Conservation (phyloP, 1,140 invertebrate genomes). For the Lasaia peninsularis region DNA sequence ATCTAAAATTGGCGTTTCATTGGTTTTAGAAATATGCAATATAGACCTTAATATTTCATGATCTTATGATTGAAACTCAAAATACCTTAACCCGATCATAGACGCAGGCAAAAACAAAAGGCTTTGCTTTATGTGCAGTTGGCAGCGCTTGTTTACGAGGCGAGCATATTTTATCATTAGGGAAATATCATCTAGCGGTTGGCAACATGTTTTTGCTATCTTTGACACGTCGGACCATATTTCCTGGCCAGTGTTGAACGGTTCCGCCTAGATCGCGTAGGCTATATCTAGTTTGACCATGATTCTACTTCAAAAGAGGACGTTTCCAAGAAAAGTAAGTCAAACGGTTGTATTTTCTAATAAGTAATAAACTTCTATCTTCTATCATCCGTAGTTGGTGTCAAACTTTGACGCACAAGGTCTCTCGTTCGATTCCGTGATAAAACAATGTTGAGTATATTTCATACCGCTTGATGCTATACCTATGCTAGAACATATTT, state of each 20-base stretch:
- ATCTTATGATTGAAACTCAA: background rate
- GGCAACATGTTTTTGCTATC: constrained; percentile 20
- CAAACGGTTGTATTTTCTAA: too few relatives aligned
- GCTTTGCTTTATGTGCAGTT: constrained; percentile 22
- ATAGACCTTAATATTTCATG: too few relatives aligned
- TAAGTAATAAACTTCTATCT: too few relatives aligned
- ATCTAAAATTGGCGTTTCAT: too few relatives aligned
- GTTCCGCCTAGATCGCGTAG: constrained; percentile 4
- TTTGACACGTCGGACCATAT: constrained; percentile 24
- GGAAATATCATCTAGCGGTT: constrained; percentile 22
- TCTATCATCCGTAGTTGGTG: too few relatives aligned
- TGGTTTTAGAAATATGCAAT: too few relatives aligned
- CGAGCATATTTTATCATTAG: constrained; percentile 26
- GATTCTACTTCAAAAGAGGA: background rate
- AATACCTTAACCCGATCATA: constrained; percentile 7
- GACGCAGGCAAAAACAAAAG: constrained; percentile 15
- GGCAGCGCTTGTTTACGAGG: constrained; percentile 23
- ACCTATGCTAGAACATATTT: too few relatives aligned
- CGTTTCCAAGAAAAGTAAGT: too few relatives aligned
- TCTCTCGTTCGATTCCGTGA: too few relatives aligned
- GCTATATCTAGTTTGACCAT: background rate
- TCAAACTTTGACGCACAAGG: too few relatives aligned
- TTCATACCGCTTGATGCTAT: too few relatives aligned
- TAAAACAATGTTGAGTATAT: too few relatives aligned
- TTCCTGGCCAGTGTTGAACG: constrained; percentile 20